Percentiles rank a stretch among this genome's conserved stretches.
phyloP scores from a whole-genome alignment of 2,797 vertebrate genomes.

The Champsocephalus gunnari region DNA sequence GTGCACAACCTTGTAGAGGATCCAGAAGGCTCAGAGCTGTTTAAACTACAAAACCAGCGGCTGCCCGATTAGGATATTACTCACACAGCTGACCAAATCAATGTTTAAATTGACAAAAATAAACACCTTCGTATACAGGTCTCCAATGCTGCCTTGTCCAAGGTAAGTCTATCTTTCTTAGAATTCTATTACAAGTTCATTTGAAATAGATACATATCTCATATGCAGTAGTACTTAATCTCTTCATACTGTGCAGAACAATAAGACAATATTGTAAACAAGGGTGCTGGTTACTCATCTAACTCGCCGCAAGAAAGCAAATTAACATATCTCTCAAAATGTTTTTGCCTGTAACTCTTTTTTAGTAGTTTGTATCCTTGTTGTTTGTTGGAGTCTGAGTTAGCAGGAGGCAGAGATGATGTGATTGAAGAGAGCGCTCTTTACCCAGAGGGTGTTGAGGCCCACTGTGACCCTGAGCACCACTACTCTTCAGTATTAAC shows the following conservation, averaged over 20 bases:
- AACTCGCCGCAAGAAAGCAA: background rate
- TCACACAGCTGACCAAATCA: background rate
- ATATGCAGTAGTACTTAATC: background rate
- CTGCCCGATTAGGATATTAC: background rate
- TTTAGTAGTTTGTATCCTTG: background rate
- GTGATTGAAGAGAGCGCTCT: conserved; percentile 36
- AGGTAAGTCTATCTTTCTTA: background rate
- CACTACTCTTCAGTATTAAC: background rate
- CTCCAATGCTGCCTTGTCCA: background rate
- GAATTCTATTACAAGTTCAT: background rate
- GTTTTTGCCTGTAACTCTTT: background rate
- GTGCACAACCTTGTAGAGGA: conserved; percentile 11
- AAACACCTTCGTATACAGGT: background rate
- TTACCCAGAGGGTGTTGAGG: conserved; percentile 18
- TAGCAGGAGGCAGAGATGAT: conserved; percentile 12
- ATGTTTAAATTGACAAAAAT: background rate
- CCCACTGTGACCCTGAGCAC: conserved; percentile 29
- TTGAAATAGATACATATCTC: background rate
- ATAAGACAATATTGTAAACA: background rate
- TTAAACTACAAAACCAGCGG: conserved; percentile 17
- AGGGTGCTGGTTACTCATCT: background rate
- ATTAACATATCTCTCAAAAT: background rate
- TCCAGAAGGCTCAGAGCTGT: background rate
- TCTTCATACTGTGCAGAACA: background rate
- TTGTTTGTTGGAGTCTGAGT: conserved; percentile 1